Evolutionary conservation across 2,888 invertebrate genomes (phyloP).

Genomic region (Trisateles emortualis): DNA sequence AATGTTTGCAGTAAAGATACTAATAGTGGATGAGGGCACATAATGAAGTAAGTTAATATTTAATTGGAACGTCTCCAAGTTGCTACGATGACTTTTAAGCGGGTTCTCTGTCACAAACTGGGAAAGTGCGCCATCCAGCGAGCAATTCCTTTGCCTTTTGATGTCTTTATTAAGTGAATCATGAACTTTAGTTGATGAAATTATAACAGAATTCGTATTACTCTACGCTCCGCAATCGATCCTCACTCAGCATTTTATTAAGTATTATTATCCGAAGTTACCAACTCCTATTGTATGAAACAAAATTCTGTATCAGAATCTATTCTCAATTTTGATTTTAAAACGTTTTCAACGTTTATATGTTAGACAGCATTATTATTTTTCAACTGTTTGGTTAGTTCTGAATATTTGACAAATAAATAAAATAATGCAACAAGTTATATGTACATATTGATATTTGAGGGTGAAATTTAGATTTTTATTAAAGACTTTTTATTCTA

Average conservation of each 20-base stretch:
- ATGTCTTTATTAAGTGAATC: constrained; percentile 57
- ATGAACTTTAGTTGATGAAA: constrained; percentile 51
- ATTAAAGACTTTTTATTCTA: no score
- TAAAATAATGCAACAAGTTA: no score
- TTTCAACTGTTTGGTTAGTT: neutral
- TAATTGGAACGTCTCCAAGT: constrained; percentile 54
- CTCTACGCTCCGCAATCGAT: constrained; percentile 40
- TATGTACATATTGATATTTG: no score
- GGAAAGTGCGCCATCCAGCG: constrained; percentile 44
- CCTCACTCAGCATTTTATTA: constrained; percentile 31
- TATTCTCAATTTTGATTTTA: constrained; percentile 7
- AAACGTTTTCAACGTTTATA: constrained; percentile 1
- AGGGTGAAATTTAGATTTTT: no score
- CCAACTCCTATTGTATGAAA: constrained; percentile 13
- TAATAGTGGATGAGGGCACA: constrained; percentile 32
- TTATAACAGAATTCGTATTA: constrained; percentile 48
- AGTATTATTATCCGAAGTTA: constrained; percentile 31
- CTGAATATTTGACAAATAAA: no score
- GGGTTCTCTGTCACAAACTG: constrained; percentile 46
- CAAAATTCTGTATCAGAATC: constrained; percentile 3
- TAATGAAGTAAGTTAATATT: constrained; percentile 51
- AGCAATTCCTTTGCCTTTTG: constrained; percentile 52
- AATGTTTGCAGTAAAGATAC: constrained; percentile 32
- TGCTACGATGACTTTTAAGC: constrained; percentile 50
- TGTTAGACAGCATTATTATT: neutral